These are phyloP conservation scores for Styela clava DNA, from an alignment of 23 tunicate genomes.

Conservation along the genomic window DNA sequence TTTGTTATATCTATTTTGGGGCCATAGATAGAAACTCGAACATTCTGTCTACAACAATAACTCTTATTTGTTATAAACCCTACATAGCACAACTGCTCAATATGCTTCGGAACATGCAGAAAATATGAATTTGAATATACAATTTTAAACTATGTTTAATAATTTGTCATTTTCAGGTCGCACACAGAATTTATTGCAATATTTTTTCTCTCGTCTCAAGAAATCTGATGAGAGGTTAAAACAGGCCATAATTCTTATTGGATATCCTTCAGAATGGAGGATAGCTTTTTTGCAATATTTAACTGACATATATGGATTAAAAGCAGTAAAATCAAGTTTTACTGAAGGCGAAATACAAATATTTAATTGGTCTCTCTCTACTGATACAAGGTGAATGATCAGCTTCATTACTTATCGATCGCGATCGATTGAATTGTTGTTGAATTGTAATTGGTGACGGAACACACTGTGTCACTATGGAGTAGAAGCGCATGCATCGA, in stretches of 20 bases:
- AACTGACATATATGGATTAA: neutral
- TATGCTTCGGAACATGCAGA: no score
- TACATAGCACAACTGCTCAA: no score
- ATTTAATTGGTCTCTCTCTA: neutral
- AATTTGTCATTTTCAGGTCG: no score
- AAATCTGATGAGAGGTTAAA: slow-evolving; percentile 25
- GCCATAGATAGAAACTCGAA: no score
- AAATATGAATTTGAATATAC: no score
- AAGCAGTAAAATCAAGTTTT: neutral
- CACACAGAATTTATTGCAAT: slow-evolving; percentile 38
- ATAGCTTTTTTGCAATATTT: neutral
- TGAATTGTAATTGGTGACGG: no score
- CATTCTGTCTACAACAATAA: no score
- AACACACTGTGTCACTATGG: no score
- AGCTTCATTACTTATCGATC: neutral
- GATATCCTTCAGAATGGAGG: neutral
- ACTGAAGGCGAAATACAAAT: neutral
- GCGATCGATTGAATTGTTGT: neutral
- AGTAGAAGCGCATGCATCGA: no score
- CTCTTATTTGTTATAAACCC: no score
- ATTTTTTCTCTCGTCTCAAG: slow-evolving; percentile 55
- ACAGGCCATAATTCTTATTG: neutral
- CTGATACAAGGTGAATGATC: neutral
- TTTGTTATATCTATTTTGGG: no score
- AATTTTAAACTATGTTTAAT: no score